A percentile compares a stretch with the other conserved stretches of the same genome.
phyloP scores from a whole-genome alignment of 2,888 invertebrate genomes.

The Drosophila tripunctata region DNA sequence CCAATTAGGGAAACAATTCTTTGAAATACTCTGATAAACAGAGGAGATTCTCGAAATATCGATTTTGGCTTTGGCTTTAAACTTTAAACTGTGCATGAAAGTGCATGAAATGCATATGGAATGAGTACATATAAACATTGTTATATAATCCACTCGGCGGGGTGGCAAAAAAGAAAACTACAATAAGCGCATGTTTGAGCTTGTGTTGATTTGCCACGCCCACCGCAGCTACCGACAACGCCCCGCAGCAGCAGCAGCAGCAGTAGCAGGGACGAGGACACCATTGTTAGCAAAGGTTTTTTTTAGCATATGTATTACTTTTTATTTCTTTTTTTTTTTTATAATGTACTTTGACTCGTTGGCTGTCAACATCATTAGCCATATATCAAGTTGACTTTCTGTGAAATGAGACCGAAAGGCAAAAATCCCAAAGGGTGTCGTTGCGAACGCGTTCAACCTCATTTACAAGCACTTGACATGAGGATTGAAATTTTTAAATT shows the following conservation, averaged over 20 bases:
- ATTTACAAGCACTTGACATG: slow-evolving; percentile 34
- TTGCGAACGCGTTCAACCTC: slow-evolving; percentile 12
- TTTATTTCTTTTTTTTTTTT: neutral
- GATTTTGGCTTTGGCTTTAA: neutral
- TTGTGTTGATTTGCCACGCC: slow-evolving; percentile 56
- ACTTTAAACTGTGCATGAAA: neutral
- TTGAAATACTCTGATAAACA: neutral
- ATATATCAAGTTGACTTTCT: slow-evolving; percentile 60
- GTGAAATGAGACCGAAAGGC: slow-evolving; percentile 39
- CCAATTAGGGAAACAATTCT: neutral
- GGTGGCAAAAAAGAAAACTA: slow-evolving; percentile 14
- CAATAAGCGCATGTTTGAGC: slow-evolving; percentile 52
- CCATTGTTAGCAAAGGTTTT: slow-evolving; percentile 14
- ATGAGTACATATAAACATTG: neutral
- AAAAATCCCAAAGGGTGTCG: slow-evolving; percentile 32
- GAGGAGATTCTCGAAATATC: slow-evolving; percentile 1
- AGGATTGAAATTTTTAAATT: slow-evolving; percentile 6
- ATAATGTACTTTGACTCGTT: neutral
- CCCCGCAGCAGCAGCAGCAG: neutral
- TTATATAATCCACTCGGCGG: slow-evolving; percentile 2
- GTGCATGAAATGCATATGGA: neutral
- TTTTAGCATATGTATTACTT: neutral
- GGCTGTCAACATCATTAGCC: slow-evolving; percentile 65
- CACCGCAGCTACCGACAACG: neutral
- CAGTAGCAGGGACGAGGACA: neutral